phyloP scores from a whole-genome alignment of 2,797 vertebrate species.

The Rhinogobio ventralis region DNA sequence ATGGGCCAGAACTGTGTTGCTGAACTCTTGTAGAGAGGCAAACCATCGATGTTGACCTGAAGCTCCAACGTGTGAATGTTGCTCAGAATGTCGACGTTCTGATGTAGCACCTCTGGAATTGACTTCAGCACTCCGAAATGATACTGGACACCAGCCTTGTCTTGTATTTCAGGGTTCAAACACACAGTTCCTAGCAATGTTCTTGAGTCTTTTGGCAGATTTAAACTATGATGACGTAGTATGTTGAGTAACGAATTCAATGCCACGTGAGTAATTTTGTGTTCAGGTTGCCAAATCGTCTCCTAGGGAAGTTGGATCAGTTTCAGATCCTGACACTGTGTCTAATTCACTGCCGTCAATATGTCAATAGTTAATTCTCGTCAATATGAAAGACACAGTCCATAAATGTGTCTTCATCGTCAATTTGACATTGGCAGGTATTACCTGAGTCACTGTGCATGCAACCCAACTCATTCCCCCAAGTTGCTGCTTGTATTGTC shows the following conservation, averaged over 20 bases:
- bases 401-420: not conserved
- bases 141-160: not conserved
- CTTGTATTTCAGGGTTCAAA: not conserved
- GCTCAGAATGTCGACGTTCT: not conserved
- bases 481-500: not conserved
- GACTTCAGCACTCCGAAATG: not conserved
- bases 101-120: not conserved
- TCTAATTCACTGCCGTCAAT: not conserved
- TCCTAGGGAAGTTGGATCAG: not conserved
- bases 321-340: not conserved
- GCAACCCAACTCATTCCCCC: not conserved
- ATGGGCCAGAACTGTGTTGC: too few species aligned
- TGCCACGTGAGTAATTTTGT: not conserved
- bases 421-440: too few species aligned
- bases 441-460: not conserved
- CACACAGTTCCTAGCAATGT: not conserved
- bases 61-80: too few species aligned
- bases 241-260: not conserved
- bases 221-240: not conserved
- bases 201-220: not conserved
- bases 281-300: conserved; percentile 12
- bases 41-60: not conserved
- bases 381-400: not conserved
- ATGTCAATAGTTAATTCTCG: not conserved
- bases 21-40: too few species aligned